Percentiles rank a stretch among this genome's conserved stretches.
These are phyloP conservation scores for Crossocerus cetratus DNA, from an alignment of 2,888 invertebrate species.

Conservation along the genomic window DNA sequence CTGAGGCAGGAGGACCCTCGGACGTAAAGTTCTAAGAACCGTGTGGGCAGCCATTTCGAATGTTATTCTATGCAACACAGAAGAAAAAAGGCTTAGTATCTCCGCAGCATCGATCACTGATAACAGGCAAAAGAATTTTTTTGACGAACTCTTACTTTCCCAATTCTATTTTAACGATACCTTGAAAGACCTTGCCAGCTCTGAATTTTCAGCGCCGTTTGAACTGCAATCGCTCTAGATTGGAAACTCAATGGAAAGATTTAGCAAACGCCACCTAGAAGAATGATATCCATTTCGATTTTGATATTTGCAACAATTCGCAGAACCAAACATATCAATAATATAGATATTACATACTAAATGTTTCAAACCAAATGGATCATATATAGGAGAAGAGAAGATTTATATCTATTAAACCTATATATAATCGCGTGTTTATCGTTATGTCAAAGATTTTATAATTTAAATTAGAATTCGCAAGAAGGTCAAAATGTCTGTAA, in stretches of 20 bases:
- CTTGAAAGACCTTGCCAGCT: conserved; percentile 68
- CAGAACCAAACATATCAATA: too few species aligned
- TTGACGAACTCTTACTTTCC: conserved; percentile 43
- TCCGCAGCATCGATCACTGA: conserved; percentile 15
- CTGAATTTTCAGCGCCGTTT: conserved; percentile 43
- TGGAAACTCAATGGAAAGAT: conserved; percentile 24
- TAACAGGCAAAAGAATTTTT: conserved; percentile 19
- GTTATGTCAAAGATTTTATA: too few species aligned
- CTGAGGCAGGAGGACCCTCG: conserved; percentile 66
- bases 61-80: conserved; percentile 33
- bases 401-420: too few species aligned
- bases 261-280: conserved; percentile 37
- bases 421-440: too few species aligned
- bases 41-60: conserved; percentile 68
- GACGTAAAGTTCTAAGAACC: conserved; percentile 67
- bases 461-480: too few species aligned
- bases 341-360: too few species aligned
- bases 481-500: too few species aligned
- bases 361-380: too few species aligned
- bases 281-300: neutral
- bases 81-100: conserved; percentile 13
- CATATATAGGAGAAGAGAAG: too few species aligned
- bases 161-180: conserved; percentile 70
- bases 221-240: conserved; percentile 23
- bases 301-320: neutral